Evolutionary conservation across 2,797 vertebrate species (phyloP), one percentile per base, ranked within the genome.

Genomic region (Botia almorhae): DNA sequence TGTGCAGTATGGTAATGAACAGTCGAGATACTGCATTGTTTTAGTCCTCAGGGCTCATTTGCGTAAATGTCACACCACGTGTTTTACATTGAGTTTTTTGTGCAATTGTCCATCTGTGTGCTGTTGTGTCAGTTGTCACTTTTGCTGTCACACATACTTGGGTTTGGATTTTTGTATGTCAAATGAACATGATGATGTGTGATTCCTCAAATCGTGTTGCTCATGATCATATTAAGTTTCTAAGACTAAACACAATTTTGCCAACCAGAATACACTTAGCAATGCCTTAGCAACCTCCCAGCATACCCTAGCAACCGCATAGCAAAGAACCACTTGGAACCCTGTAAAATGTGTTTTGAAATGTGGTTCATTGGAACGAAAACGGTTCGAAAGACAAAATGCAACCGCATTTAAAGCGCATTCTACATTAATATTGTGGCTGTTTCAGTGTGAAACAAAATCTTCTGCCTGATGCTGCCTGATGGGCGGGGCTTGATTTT

Each of bases 1-100:
- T n/a, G n/a, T 73, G 78, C 53, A 79, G 74, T 60, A 79, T 74
- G 78, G 39, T 76, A 80, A 75, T 83, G 50, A 69, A 53, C 68
- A 46, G 16, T 64, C 55, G 65, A 51, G 70, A 36, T n/a, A 67
- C 46, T 72, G 21, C 29, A 68, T 74, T 53, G 21, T 73, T 72
- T 48, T 3, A 29, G 7, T 29, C 17, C 64, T 46, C 39, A 43
- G 39, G 39, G 29, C 70, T 70, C 26, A 86, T 80, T 84, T 70
- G 43, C 33, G 26, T 77, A 67, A 82, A 69, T 72, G 48, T 61
- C 76, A 76, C 3, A 46, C 26, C 29, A 70, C 14, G 29, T 65
- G 56, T 69, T 64, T 23, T 21, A 17, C 3, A 16, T 36, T 65
- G 17, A 67, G 29, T 74, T n/a, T 43, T 0, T 43, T 43, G 39